Percentiles rank a stretch among this genome's conserved stretches.
Evolutionary conservation across 1,140 invertebrate species (phyloP).

Genomic region (Thaumetopoea pityocampa): DNA sequence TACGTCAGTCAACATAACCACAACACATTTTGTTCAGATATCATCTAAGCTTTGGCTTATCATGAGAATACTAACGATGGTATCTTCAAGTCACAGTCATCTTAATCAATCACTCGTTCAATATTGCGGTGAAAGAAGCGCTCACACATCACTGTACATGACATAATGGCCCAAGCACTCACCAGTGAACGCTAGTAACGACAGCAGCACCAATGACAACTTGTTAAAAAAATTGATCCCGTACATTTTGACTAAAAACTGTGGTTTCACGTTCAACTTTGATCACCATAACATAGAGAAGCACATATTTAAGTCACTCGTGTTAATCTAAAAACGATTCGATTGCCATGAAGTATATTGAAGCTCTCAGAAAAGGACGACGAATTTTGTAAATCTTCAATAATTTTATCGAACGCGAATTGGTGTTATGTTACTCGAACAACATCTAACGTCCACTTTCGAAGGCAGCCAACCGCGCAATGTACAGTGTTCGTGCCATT

Average conservation of each 20-base stretch:
- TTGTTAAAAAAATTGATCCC: constrained; percentile 30
- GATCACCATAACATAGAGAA: constrained; percentile 45
- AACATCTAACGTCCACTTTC: constrained; percentile 51
- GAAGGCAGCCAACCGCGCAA: constrained; percentile 53
- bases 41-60: no score
- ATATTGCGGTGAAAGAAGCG: no score
- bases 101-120: no score
- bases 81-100: no score
- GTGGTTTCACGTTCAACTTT: constrained; percentile 26
- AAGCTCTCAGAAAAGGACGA: constrained; percentile 41
- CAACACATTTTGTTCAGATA: no score
- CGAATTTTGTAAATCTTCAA: constrained; percentile 36
- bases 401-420: constrained; percentile 25
- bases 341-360: constrained; percentile 36
- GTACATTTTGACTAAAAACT: constrained; percentile 39
- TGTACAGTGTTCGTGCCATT: constrained; percentile 51
- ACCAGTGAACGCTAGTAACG: constrained; percentile 40
- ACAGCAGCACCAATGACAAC: constrained; percentile 35
- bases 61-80: no score
- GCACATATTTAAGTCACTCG: constrained; percentile 31
- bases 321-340: constrained; percentile 36
- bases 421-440: constrained; percentile 28
- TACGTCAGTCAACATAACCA: no score
- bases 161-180: constrained; percentile 16
- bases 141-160: neutral